Conservation (phyloP, 2,113 vertebrate species). For the Alaudala cheleensis region DNA sequence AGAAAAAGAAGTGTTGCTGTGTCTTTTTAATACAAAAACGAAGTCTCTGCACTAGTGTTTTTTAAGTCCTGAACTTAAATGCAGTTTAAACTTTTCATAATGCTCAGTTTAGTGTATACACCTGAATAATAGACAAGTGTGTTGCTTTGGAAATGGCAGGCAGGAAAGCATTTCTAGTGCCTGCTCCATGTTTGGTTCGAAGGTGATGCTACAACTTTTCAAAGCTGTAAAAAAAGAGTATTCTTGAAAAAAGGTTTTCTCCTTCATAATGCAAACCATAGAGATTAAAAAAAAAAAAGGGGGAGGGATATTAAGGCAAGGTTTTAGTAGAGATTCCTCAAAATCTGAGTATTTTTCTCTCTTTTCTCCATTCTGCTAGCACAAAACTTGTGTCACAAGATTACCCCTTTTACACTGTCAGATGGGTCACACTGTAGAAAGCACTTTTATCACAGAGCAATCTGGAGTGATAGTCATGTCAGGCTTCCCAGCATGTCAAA, state of each 20-base stretch:
- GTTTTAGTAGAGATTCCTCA: background rate
- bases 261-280: background rate
- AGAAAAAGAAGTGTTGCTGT: background rate
- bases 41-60: background rate
- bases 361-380: background rate
- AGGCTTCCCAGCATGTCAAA: background rate
- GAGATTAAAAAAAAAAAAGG: background rate
- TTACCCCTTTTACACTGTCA: background rate
- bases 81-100: background rate
- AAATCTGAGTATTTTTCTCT: background rate
- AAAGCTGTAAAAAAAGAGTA: background rate
- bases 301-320: accelerated
- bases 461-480: accelerated
- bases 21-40: background rate
- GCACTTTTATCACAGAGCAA: background rate
- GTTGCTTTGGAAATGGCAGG: background rate
- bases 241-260: background rate
- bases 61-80: background rate
- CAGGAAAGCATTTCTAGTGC: background rate
- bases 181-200: background rate
- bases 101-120: background rate
- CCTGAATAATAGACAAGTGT: background rate
- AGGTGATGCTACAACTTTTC: background rate
- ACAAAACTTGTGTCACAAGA: background rate
- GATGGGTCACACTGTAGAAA: background rate